Conservation (phyloP, 2,888 invertebrate genomes). For the Sinhomidia bicolor region DNA sequence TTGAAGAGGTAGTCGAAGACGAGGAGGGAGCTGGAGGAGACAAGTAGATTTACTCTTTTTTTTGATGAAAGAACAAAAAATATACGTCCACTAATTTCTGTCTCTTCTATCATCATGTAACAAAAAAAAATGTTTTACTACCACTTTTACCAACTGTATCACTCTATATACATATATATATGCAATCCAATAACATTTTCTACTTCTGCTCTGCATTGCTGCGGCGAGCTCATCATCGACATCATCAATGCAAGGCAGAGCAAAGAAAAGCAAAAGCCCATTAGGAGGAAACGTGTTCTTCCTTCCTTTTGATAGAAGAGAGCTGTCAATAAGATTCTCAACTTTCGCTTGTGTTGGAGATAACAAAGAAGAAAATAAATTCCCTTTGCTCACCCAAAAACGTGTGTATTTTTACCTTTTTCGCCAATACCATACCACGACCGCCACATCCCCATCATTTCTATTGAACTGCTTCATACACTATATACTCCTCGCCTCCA, state of each 20-base stretch:
- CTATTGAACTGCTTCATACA: not conserved
- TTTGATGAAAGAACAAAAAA: slow-evolving; percentile 17
- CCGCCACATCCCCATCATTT: not conserved
- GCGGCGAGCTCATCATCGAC: slow-evolving; percentile 52
- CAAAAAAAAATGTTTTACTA: slow-evolving; percentile 24
- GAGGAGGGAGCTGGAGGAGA: slow-evolving; percentile 70
- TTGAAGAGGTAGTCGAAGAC: slow-evolving; percentile 70
- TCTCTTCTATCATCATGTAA: slow-evolving; percentile 46
- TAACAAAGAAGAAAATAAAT: slow-evolving; percentile 52
- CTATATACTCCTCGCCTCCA: slow-evolving; percentile 3
- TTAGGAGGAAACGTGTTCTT: slow-evolving; percentile 45
- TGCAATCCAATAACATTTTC: not conserved
- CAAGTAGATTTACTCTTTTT: slow-evolving; percentile 54
- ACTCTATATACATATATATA: too few species aligned
- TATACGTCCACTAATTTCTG: slow-evolving; percentile 2
- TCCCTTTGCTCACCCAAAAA: slow-evolving; percentile 26
- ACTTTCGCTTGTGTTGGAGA: slow-evolving; percentile 56
- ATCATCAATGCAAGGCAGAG: slow-evolving; percentile 2
- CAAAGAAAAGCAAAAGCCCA: slow-evolving; percentile 45
- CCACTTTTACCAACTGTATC: slow-evolving; percentile 6
- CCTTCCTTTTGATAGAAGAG: slow-evolving; percentile 38
- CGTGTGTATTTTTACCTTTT: slow-evolving; percentile 47
- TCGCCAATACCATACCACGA: slow-evolving; percentile 5
- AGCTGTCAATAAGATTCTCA: slow-evolving; percentile 72
- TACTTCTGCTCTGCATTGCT: too few species aligned